Conservation (phyloP, 64 coral and sea anemone genomes). For the Actinia tenebrosa region DNA sequence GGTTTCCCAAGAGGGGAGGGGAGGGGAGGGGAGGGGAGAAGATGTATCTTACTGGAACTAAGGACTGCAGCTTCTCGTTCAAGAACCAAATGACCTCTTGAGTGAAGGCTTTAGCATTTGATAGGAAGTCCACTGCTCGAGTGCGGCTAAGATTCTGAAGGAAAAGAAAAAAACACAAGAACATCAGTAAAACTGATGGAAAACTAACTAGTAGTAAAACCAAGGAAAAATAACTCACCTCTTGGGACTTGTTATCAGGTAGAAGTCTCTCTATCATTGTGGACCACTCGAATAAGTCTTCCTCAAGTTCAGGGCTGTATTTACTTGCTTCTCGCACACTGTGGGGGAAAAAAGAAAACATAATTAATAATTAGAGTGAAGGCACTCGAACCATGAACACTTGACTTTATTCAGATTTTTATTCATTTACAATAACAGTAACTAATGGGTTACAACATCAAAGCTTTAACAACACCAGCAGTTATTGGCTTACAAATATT, state of each 20-base stretch:
- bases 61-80: slow-evolving; percentile 36
- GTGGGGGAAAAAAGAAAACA: not conserved
- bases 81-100: slow-evolving; percentile 61
- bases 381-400: no score
- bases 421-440: no score
- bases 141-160: slow-evolving; percentile 36
- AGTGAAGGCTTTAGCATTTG: slow-evolving; percentile 48
- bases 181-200: not conserved
- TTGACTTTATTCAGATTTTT: no score
- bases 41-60: slow-evolving; percentile 30
- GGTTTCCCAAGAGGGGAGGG: not conserved
- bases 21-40: not conserved
- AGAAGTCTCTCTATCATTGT: slow-evolving; percentile 41
- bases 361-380: not conserved
- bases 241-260: slow-evolving; percentile 33
- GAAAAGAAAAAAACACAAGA: not conserved
- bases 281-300: slow-evolving; percentile 25
- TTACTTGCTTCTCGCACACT: slow-evolving; percentile 45
- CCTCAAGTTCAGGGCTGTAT: slow-evolving; percentile 30
- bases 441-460: no score
- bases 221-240: slow-evolving; percentile 24
- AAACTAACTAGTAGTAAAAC: no score
- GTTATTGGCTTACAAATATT: no score
- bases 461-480: no score
- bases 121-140: slow-evolving; percentile 45